Base-by-base conservation (phyloP, 2,888 invertebrate species). In the Pollenia griseotomentosa region DNA sequence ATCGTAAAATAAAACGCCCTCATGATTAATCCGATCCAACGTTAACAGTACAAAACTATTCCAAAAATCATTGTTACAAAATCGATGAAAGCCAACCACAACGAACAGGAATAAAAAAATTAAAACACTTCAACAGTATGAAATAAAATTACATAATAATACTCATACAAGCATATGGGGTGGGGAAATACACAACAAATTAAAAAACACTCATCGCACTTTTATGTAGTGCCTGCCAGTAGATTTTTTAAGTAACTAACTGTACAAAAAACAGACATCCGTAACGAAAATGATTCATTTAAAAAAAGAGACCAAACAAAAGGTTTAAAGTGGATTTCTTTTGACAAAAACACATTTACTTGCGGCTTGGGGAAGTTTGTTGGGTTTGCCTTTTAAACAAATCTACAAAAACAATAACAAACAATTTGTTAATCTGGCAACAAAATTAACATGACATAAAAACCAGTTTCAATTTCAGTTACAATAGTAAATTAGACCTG, bases 51-150 rank as follows among this genome's bases (percentile, higher is more conserved):
- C 6, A 44, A 11, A 61, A 66, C 51, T 55, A 44, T 61, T 70
- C 33, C 33, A 59, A 78, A 57, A 55, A 33, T 33, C 57, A 70
- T 51, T 74, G 75, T 83, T 86, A 83, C 79, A 23, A 86, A 83
- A 83, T 79, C 86, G 44, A 79, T 75, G 74, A 83, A 86, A 86
- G 44, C 16, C 63, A 80, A 80, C 40, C 23, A 63, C 42, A 65
- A 23, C 33, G 33, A 33, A 4, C 33, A 33, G 33, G 33, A 33
- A 33, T 33, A 65, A 57, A 46, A 19, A 85, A 81, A 66, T 14
- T 59, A 42, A 75, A 73, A n/a, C 71, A 78, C 71, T 82, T 77
- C 16, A 82, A 63, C 44, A 55, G 68, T 78, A 78, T 73, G 59
- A 48, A 61, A 70, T 42, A 51, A 79, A 61, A 68, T 86, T 86